Conservation (phyloP, 1,140 invertebrate genomes). For the Drosophila micromelanica region DNA sequence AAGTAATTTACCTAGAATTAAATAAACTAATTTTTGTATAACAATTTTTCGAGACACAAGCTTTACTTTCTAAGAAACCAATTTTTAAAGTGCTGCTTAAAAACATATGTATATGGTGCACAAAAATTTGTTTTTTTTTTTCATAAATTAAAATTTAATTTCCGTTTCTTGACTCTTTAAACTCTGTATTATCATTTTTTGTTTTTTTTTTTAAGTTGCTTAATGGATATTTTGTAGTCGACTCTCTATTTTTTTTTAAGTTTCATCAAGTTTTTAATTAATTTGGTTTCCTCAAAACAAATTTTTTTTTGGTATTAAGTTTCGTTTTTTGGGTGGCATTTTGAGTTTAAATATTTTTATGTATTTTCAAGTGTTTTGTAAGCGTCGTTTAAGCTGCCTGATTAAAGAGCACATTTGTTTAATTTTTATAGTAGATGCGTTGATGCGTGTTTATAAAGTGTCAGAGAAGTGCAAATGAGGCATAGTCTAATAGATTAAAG, state of each 20-base stretch:
- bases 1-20: no score
- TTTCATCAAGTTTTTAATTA: slow-evolving; percentile 56
- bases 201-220: no score
- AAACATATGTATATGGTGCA: no score
- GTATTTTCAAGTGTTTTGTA: slow-evolving; percentile 54
- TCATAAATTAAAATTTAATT: no score
- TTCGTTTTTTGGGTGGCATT: slow-evolving; percentile 65
- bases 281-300: slow-evolving; percentile 42
- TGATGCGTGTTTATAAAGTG: slow-evolving; percentile 20
- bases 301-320: slow-evolving; percentile 13
- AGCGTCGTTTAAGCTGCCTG: slow-evolving; percentile 29
- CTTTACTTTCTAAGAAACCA: no score
- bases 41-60: no score
- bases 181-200: no score
- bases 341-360: slow-evolving; percentile 27
- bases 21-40: no score
- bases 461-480: slow-evolving; percentile 40
- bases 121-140: no score
- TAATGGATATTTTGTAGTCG: background rate
- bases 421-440: slow-evolving; percentile 10
- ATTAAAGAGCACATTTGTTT: slow-evolving; percentile 11
- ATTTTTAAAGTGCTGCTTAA: no score
- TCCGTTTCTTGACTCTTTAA: no score
- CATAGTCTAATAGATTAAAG: slow-evolving; percentile 21
- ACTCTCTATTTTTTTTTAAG: slow-evolving; percentile 8